These are phyloP conservation scores for Acropora tenuis DNA, from an alignment of 64 coral and sea anemone species.

Conservation along the genomic window DNA sequence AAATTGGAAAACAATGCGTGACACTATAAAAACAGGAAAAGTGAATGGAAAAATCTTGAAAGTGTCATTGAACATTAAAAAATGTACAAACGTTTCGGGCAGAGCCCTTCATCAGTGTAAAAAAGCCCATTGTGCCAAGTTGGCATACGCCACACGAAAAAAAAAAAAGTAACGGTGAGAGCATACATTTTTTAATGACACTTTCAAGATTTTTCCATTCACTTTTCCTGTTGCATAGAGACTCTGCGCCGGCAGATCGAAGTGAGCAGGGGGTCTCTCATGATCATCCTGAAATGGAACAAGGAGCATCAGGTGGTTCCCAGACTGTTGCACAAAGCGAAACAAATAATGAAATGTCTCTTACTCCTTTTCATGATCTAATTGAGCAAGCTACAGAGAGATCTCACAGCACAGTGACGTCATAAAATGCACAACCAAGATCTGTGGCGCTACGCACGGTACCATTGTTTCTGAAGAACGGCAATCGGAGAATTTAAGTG, in stretches of 20 bases:
- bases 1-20: not conserved
- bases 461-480: constrained; percentile 45
- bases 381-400: constrained; percentile 15
- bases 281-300: not conserved
- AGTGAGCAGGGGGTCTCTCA: not conserved
- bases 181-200: too few relatives aligned
- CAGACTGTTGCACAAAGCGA: not conserved
- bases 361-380: not conserved
- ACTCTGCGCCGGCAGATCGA: not conserved
- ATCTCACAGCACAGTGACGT: constrained; percentile 36
- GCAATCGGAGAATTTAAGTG: constrained; percentile 31
- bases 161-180: too few relatives aligned
- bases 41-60: too few relatives aligned
- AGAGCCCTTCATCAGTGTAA: too few relatives aligned
- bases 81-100: too few relatives aligned
- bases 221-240: too few relatives aligned
- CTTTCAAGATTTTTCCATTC: too few relatives aligned
- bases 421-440: not conserved
- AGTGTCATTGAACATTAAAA: too few relatives aligned
- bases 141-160: too few relatives aligned
- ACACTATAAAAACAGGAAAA: too few relatives aligned
- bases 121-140: too few relatives aligned
- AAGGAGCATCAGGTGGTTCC: not conserved
- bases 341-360: not conserved
- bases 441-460: constrained; percentile 24